Base-by-base conservation (phyloP, 1,140 invertebrate genomes). In the Zeugodacus cucurbitae region DNA sequence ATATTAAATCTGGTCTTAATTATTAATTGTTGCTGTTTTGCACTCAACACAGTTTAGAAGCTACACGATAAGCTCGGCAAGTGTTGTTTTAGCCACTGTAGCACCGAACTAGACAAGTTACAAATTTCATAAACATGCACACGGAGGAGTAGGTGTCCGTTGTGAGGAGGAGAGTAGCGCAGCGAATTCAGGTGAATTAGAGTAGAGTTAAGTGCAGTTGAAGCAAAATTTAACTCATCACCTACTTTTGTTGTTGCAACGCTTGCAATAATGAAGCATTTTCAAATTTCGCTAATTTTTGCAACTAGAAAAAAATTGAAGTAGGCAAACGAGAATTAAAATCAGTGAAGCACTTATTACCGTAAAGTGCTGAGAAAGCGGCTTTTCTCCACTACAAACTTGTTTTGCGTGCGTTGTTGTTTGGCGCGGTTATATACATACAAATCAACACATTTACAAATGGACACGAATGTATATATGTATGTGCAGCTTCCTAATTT, bases 101-200 rank as follows among this genome's bases (percentile, higher is more conserved):
- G 20, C 10, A 86, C 26, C 82, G 41, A 54, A 29, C n/a, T 44
- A 58, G 54, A 85, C 44, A 54, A 54, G 54, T 57, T 57, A 29
- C 82, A 48, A 54, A 86, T 37, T 74, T 74, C 67, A n/a, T 22
- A 74, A 74, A 20, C 67, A 74, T 74, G 17, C 34, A 0, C 67
- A 41, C 11, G 3, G 17, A 41, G 17, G 34, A 41, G 34, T 37
- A 34, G 32, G 34, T 26, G n/a, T 62, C 11, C 22, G 29, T 41
- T 17, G 34, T 74, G 67, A 41, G 64, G 22, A 64, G n/a, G 87
- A 58, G 48, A 70, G 48, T 57, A 88, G 88, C 70, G 34, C 17
- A 58, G 64, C 20, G 48, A 67, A 85, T 89, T 37, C 32, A 88
- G 88, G 54, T 86, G 57, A 89, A 90, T 74, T 74, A 41, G 67